Evolutionary conservation across 2,797 vertebrate genomes (phyloP), one percentile per base, ranked within the genome.

Genomic region (Phylloscopus collybita): DNA sequence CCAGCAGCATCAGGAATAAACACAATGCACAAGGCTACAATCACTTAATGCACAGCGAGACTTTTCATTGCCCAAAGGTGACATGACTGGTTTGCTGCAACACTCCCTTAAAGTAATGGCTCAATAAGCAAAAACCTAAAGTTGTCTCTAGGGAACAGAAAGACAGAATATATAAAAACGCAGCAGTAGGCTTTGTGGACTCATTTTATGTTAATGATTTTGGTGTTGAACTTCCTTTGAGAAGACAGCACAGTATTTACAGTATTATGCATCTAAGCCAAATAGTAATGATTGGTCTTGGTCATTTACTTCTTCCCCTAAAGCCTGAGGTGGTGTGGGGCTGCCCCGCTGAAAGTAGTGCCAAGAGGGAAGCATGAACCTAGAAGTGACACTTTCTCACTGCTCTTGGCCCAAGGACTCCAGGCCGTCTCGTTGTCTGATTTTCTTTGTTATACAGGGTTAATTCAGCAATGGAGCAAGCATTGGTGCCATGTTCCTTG

Each of bases 401-500:
- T 1, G 3, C 11, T 80, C 10, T 72, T 50, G 42, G 10, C 50
- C 32, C 16, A 51, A 69, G 21, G 32, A 45, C 26, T 71, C 23
- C 38, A 57, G 42, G 20, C 4, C 22, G 10, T 74, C 42, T 86
- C 5, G 1, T 17, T 1, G 0, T 26, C 27, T 1, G 0, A 29
- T n/a, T 79, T 94, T 26, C 49, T 74, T 49, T 65, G 25, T 74
- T 60, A 12, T 21, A 34, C 16, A n/a, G 27, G 45, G 23, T 88
- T 92, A 75, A 53, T 49, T 93, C 1, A 4, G 38, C 44, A 11
- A 75, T 27, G 36, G 59, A 79, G 26, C 1, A 4, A 71, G 6
- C 21, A 29, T 11, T 47, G 27, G 13, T 4, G 1, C 42, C 50
- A 32, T 34, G 26, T 50, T 9, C 30, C 38, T 40, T 61, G 26